phyloP scores from a whole-genome alignment of 2,113 vertebrate genomes.

The Seriola dumerili region DNA sequence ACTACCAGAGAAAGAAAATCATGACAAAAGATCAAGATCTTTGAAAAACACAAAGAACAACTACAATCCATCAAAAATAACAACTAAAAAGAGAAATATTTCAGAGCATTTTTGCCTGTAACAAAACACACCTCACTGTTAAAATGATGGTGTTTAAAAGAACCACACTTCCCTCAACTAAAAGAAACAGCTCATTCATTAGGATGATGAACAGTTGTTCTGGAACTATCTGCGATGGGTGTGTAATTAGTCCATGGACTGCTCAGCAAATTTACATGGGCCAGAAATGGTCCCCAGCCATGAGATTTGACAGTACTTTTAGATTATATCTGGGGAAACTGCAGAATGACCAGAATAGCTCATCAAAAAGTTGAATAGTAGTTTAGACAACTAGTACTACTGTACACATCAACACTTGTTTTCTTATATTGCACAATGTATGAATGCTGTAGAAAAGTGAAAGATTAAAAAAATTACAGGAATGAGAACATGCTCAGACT shows the following conservation, averaged over 20 bases:
- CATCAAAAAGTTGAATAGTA: neutral
- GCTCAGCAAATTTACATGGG: constrained; percentile 17
- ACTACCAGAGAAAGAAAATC: neutral
- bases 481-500: constrained; percentile 72
- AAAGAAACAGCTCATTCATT: neutral
- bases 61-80: neutral
- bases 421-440: neutral
- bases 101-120: neutral
- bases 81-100: neutral
- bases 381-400: neutral
- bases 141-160: neutral
- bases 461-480: neutral
- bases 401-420: constrained; percentile 1
- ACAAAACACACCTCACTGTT: constrained; percentile 9
- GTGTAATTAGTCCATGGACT: constrained; percentile 35
- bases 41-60: neutral
- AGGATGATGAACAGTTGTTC: constrained; percentile 4
- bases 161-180: neutral
- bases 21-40: neutral
- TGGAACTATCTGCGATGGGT: neutral
- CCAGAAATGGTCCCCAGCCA: neutral
- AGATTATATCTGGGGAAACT: neutral
- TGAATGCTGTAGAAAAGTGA: neutral
- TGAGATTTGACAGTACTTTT: constrained; percentile 23
- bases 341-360: neutral